Base-by-base conservation (phyloP, 2,113 vertebrate species). In the Pterocles gutturalis region DNA sequence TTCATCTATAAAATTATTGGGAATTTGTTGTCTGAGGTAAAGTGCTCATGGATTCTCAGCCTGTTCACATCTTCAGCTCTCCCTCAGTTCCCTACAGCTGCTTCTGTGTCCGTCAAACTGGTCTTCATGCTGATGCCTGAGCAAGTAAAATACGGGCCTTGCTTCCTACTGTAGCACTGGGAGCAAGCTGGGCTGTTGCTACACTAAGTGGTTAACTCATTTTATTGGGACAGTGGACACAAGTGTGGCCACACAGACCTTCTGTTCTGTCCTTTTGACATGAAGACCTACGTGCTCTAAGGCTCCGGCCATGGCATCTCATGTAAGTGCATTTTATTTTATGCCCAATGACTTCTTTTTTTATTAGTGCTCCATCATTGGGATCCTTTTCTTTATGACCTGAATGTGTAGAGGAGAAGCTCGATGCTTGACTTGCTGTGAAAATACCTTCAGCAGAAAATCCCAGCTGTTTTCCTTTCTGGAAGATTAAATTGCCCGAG, bases 271-370 rank as follows among this genome's bases (percentile, higher is more conserved):
- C 41, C 26, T 81, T 83, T 26, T 0, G 0, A 5, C 6, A 2
- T 17, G 28, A 77, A 49, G 31, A 29, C 29, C 15, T 51, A 5
- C 11, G 34, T 54, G 46, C 15, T 49, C 64, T 51, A 0, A 0
- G 5, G 51, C 31, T 85, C 2, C 3, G 72, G 55, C 28, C 45
- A 19, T 60, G 61, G 9, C 11, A 13, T 58, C 82, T 91, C 22
- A 14, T n/a, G 84, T 43, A 66, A 41, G 16, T 66, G 46, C 8
- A 5, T 89, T 94, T 88, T 43, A 17, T 31, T 83, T 67, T 73
- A 17, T 79, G 20, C 60, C 43, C 11, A 73, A 22, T 65, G 38
- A 19, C 4, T 36, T 31, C 1, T 22, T 82, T 51, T 54, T 91
- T 55, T 64, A 33, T 71, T 76, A 31, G 71, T 81, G 34, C 33